phyloP scores from a whole-genome alignment of 2,888 invertebrate genomes.

The Therioaphis trifolii region DNA sequence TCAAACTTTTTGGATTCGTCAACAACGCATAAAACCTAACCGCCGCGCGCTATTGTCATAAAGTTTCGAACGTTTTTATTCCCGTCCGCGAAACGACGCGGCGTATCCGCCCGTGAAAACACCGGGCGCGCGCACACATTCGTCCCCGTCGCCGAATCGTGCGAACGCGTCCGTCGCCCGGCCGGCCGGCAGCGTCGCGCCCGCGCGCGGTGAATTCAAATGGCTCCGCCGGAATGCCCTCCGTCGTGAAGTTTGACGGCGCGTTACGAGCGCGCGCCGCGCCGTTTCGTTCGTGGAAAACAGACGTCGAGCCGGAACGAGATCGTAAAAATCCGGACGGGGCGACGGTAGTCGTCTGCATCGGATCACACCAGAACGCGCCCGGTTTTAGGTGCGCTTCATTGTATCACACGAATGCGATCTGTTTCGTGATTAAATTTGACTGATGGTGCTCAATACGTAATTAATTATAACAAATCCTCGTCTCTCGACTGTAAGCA shows the following conservation, averaged over 20 bases:
- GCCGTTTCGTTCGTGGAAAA: too few species aligned
- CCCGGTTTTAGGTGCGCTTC: background rate
- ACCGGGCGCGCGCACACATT: too few species aligned
- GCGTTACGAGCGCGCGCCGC: too few species aligned
- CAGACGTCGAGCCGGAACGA: background rate
- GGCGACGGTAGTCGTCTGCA: background rate
- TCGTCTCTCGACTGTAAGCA: background rate
- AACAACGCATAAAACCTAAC: background rate
- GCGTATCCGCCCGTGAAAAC: background rate
- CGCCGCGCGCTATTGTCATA: background rate
- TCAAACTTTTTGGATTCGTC: conserved; percentile 27
- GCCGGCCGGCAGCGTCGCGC: too few species aligned
- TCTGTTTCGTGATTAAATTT: background rate
- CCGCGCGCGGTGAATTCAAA: too few species aligned
- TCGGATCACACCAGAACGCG: background rate
- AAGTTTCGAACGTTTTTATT: conserved; percentile 29
- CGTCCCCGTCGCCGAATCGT: too few species aligned
- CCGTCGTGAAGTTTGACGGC: too few species aligned
- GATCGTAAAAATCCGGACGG: background rate
- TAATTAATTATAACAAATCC: background rate
- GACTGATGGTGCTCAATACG: background rate
- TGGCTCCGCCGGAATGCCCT: too few species aligned
- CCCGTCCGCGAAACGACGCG: background rate
- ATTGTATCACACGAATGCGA: background rate
- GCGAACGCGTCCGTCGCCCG: too few species aligned